These are phyloP conservation scores for Eristalinus aeneus DNA, from an alignment of 2,888 invertebrate species.

Conservation along the genomic window DNA sequence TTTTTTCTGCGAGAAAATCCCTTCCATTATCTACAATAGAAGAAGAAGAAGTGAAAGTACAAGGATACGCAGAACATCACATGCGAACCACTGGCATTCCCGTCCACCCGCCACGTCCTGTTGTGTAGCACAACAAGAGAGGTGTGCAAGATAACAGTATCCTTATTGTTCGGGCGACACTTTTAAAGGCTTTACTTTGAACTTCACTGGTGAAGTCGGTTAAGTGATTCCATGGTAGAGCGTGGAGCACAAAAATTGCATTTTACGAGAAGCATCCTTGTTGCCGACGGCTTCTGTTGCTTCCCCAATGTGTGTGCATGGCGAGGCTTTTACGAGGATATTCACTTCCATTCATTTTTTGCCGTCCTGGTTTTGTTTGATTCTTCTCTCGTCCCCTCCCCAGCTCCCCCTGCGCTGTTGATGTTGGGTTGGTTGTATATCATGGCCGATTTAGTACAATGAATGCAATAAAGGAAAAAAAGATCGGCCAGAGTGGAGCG, in stretches of 20 bases:
- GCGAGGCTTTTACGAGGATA: constrained; percentile 53
- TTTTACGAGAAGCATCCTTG: constrained; percentile 38
- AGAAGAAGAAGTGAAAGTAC: constrained; percentile 31
- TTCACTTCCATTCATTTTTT: constrained; percentile 14
- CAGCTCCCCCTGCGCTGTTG: neutral
- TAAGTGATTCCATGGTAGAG: constrained; percentile 49
- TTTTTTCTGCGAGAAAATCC: constrained; percentile 12
- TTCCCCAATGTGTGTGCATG: constrained; percentile 2
- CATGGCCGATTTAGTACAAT: constrained; percentile 63
- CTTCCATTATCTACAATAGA: constrained; percentile 43
- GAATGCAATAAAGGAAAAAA: constrained; percentile 38
- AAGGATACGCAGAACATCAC: neutral
- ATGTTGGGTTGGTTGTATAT: constrained; percentile 17
- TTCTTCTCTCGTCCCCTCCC: neutral
- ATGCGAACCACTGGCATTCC: neutral
- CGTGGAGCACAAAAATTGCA: constrained; percentile 30
- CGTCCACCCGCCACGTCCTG: constrained; percentile 4
- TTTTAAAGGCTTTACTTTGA: constrained; percentile 67
- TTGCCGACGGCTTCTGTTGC: constrained; percentile 1
- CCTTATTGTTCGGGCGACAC: constrained; percentile 61
- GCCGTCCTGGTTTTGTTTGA: neutral
- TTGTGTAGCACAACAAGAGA: constrained; percentile 40
- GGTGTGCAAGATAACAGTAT: constrained; percentile 65
- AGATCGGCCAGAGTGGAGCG: neutral
- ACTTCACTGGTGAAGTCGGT: constrained; percentile 63